Base-by-base conservation (phyloP, 1,140 invertebrate species). In the Belonocnema kinseyi region DNA sequence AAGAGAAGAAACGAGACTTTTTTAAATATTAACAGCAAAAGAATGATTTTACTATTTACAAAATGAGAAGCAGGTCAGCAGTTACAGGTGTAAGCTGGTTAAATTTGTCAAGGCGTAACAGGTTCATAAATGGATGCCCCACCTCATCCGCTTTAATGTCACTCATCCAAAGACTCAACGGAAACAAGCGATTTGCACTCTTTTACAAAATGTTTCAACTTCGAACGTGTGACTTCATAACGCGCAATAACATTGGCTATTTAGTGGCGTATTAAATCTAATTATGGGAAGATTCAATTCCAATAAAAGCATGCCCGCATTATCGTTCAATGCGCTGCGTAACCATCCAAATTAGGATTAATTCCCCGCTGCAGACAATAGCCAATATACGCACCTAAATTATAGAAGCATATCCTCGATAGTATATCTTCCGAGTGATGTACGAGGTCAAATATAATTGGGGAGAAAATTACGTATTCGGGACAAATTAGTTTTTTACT, bases 101-200 rank as follows among this genome's bases (percentile, higher is more conserved):
- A 80, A 77, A 82, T 83, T 82, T 75, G 82, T 83, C 80, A 82
- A 84, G 82, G 82, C 80, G 83, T 85, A 87, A 82, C 84, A 88
- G 83, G 83, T 89, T 89, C 85, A 87, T 87, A 88, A 89, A 86
- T 83, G 83, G 82, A 14, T 74, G 88, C 86, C 88, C 85, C 84
- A 85, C 88, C 88, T 89, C 81, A 88, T 89, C 88, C 87, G 87
- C 85, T 88, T 78, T 78, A 80, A 78, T 82, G 83, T 88, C 79
- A 80, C 82, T 82, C 82, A 82, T 79, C 82, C 80, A 82, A 80
- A 79, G 78, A 80, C 79, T 76, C 77, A 77, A 79, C 85, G 88
- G 88, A 89, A 87, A 77, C 82, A 74, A 73, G 81, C 85, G 83
- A 88, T 89, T 89, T 87, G 84, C 81, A 82, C 83, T 82, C 83